Conservation (phyloP, 2,797 vertebrate species). For the Mustela erminea region DNA sequence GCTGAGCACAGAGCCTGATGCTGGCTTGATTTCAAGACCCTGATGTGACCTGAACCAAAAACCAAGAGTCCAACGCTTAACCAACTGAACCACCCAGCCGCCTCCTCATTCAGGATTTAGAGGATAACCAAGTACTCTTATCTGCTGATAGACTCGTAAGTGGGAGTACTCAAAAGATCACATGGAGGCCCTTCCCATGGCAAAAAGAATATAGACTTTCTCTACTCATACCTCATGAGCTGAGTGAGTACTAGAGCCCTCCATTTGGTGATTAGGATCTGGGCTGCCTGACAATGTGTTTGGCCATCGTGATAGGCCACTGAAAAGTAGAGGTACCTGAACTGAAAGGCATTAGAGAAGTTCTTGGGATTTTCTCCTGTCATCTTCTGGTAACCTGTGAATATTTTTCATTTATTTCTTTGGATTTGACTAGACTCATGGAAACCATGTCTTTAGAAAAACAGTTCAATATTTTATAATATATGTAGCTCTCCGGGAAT, state of each 20-base stretch:
- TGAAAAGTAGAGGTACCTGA: background rate
- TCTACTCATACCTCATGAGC: background rate
- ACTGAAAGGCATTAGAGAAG: background rate
- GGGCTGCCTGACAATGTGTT: background rate
- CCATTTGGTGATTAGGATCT: background rate
- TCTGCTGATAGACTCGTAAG: background rate
- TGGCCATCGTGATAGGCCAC: background rate
- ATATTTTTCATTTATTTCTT: background rate
- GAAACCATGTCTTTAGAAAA: background rate
- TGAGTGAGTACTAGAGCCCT: background rate
- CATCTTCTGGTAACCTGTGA: background rate
- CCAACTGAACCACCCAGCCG: background rate
- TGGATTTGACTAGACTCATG: constrained; percentile 7
- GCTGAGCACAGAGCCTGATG: background rate
- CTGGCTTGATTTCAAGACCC: background rate
- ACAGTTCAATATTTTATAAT: constrained; percentile 2
- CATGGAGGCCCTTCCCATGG: background rate
- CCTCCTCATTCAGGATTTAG: background rate
- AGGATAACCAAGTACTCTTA: background rate
- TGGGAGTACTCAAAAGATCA: background rate
- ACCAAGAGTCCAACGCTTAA: background rate
- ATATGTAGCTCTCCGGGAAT: background rate
- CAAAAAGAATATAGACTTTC: background rate
- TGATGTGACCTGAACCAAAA: background rate
- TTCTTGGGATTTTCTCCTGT: background rate